Conservation (phyloP, 2,888 invertebrate genomes). For the Mermis nigrescens region DNA sequence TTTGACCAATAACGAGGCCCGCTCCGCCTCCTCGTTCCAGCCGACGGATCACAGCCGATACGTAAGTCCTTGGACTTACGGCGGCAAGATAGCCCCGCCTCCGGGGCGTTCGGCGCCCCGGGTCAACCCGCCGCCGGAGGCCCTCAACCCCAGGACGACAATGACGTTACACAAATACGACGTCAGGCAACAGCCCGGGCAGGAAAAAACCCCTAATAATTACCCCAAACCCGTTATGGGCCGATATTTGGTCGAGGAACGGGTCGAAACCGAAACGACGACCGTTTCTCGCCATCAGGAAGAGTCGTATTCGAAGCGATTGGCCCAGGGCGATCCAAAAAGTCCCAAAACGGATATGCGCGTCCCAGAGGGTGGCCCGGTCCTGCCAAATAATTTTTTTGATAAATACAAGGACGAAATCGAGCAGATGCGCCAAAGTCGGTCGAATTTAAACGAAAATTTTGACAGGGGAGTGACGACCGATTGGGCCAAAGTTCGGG, state of each 20-base stretch:
- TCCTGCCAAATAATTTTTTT: conserved; percentile 19
- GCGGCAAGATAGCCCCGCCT: neutral
- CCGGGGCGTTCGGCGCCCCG: neutral
- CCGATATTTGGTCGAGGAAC: too few relatives aligned
- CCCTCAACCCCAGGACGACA: neutral
- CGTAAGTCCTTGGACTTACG: conserved; percentile 4
- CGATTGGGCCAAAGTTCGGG: too few relatives aligned
- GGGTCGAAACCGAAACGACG: too few relatives aligned
- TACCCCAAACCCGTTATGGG: too few relatives aligned
- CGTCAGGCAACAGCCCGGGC: neutral
- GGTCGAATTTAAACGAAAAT: conserved; percentile 13
- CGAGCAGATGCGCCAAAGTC: conserved; percentile 26
- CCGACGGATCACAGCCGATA: neutral
- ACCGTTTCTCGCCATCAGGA: too few relatives aligned
- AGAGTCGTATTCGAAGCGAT: too few relatives aligned
- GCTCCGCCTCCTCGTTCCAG: neutral
- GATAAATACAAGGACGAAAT: conserved; percentile 30
- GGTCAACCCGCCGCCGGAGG: too few relatives aligned
- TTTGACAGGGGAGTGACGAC: neutral
- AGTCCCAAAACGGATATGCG: neutral
- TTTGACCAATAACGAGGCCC: too few relatives aligned
- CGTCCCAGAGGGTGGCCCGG: neutral
- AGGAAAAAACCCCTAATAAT: neutral
- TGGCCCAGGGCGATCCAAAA: too few relatives aligned
- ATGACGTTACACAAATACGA: neutral